These are phyloP conservation scores for Alaudala cheleensis DNA, from an alignment of 2,113 vertebrate species.

Conservation along the genomic window DNA sequence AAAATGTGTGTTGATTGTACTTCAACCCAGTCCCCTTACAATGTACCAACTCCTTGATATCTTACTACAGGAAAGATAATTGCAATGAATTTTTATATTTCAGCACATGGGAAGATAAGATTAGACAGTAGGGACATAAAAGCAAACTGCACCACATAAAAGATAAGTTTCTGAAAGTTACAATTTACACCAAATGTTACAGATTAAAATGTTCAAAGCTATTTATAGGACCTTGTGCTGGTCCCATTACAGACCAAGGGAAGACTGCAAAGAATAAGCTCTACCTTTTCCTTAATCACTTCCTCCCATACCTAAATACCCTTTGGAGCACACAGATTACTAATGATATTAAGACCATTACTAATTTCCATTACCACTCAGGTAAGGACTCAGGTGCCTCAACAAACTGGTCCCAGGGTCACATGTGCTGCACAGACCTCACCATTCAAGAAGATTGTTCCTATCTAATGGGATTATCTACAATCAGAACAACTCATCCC, in stretches of 20 bases:
- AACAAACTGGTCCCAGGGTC: neutral
- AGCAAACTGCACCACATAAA: slow-evolving; percentile 63
- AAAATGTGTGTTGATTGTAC: slow-evolving; percentile 31
- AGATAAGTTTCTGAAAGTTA: slow-evolving; percentile 68
- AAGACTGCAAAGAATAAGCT: neutral
- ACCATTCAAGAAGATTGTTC: neutral
- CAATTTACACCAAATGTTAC: slow-evolving; percentile 65
- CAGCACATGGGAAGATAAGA: slow-evolving; percentile 66
- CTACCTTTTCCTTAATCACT: neutral
- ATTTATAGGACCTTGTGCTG: slow-evolving; percentile 2
- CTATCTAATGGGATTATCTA: neutral
- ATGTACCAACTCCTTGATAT: slow-evolving; percentile 37
- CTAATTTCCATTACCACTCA: neutral
- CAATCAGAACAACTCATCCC: neutral
- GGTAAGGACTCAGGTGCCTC: neutral
- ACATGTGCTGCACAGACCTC: neutral
- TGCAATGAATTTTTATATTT: slow-evolving; percentile 70
- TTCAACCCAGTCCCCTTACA: slow-evolving; percentile 3
- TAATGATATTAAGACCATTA: neutral
- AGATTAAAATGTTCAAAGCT: slow-evolving; percentile 58
- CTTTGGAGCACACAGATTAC: neutral
- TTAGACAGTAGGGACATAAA: slow-evolving; percentile 68
- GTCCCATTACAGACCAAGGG: neutral
- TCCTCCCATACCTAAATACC: neutral
- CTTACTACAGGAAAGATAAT: slow-evolving; percentile 60